Evolutionary conservation across 1,140 invertebrate species (phyloP).

Genomic region (Branchinecta lynchi): DNA sequence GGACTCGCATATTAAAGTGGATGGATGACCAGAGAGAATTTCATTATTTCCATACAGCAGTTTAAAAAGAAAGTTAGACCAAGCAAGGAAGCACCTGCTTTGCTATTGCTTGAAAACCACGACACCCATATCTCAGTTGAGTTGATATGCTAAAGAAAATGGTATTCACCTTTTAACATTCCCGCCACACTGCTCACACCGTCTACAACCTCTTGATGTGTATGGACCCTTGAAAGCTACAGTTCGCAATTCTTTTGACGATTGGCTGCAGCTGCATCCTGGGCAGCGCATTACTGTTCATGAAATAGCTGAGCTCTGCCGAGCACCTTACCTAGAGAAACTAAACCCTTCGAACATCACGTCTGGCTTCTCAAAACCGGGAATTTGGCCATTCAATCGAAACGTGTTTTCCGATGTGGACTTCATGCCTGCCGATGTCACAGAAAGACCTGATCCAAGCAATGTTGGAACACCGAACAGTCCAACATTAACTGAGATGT

Average conservation of each 20-base stretch:
- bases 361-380: conserved; percentile 23
- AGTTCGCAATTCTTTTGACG: conserved; percentile 27
- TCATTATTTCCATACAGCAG: conserved; percentile 25
- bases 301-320: no score
- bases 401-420: no score
- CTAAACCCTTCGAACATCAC: conserved; percentile 22
- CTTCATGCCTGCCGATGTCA: no score
- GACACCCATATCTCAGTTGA: conserved; percentile 23
- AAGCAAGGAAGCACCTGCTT: conserved; percentile 23
- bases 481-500: no score
- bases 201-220: conserved; percentile 30
- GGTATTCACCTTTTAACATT: conserved; percentile 32
- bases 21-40: conserved; percentile 27
- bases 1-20: conserved; percentile 22
- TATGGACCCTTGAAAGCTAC: conserved; percentile 27
- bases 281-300: conserved; percentile 23
- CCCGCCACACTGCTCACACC: conserved; percentile 28
- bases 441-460: no score
- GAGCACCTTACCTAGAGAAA: no score
- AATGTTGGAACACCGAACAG: no score
- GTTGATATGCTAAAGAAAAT: conserved; percentile 39
- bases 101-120: conserved; percentile 24
- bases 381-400: conserved; percentile 24
- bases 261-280: conserved; percentile 25
- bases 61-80: conserved; percentile 28